Base-by-base conservation (phyloP, 2,888 invertebrate species). In the Aleiodes leptofemur region DNA sequence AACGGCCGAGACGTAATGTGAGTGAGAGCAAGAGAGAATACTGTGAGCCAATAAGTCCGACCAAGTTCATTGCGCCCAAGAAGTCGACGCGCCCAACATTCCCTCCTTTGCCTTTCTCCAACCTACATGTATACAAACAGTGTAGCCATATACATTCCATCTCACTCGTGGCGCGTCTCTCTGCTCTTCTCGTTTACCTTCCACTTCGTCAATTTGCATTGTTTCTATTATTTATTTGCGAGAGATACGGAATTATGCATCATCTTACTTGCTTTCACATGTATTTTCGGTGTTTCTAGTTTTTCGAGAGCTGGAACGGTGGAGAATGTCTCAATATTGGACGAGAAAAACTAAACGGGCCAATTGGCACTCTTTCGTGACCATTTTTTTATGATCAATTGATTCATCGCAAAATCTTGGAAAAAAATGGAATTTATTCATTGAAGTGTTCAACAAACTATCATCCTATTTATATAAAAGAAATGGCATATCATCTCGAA, bases 21-120 rank as follows among this genome's bases (percentile, higher is more conserved):
- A 59, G 51, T 7, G 14, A 51, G 68, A 68, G 56, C 56, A 48
- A 57, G 29, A 74, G 61, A 69, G 43, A 71, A 55, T 56, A 74
- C 61, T 69, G 77, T 69, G 77, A 76, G 77, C 80, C 78, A 78
- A 78, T 79, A 79, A 80, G 79, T 78, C 78, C 77, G 73, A 71
- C 69, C 81, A 83, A 81, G 83, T 83, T 83, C 83, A 83, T 82
- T 83, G 83, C 80, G 83, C 83, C 78, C 82, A 6, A 68, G 51
- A 76, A 77, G 77, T 64, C 76, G 79, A 78, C 73, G 79, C 76
- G 78, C 80, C 74, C 74, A 76, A 68, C 72, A 71, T 76, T 77
- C 73, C 72, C 76, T 56, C 73, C 72, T 69, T n/a, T 59, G 50
- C 43, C 31, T 72, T 61, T 69, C 69, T 73, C 61, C 57, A 66